Percentiles rank a stretch among this genome's conserved stretches.
Evolutionary conservation across 2,888 invertebrate species (phyloP).

Genomic region (Acleris emargana): DNA sequence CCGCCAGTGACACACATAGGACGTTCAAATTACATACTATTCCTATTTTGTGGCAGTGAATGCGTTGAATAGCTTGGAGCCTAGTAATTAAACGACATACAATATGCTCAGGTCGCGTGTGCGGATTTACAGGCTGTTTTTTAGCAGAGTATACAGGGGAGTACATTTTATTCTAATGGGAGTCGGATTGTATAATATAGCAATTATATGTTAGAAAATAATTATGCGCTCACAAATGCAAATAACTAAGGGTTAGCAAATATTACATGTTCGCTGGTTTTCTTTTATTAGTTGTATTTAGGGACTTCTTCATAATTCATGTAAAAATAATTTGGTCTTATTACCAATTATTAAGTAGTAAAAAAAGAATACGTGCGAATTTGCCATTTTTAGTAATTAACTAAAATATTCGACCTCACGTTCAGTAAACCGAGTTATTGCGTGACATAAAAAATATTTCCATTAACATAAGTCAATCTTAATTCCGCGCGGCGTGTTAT

Average conservation of each 20-base stretch:
- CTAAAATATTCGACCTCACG: not conserved
- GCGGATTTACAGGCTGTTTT: conserved; percentile 27
- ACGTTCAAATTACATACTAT: too few relatives aligned
- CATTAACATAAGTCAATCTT: conserved; percentile 30
- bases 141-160: conserved; percentile 40
- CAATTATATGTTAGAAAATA: conserved; percentile 27
- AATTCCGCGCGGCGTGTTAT: conserved; percentile 26
- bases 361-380: too few relatives aligned
- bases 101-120: conserved; percentile 50
- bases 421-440: conserved; percentile 14
- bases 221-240: conserved; percentile 4
- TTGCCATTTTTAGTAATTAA: too few relatives aligned
- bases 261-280: too few relatives aligned
- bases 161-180: conserved; percentile 44
- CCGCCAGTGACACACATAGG: too few relatives aligned
- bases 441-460: conserved; percentile 27
- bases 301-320: too few relatives aligned
- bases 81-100: conserved; percentile 44
- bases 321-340: too few relatives aligned
- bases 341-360: too few relatives aligned
- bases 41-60: too few relatives aligned
- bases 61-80: conserved; percentile 40
- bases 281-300: too few relatives aligned
- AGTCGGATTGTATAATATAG: conserved; percentile 23
- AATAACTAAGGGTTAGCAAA: not conserved